phyloP scores from a whole-genome alignment of 1,140 invertebrate species.

The Hycleus phaleratus region DNA sequence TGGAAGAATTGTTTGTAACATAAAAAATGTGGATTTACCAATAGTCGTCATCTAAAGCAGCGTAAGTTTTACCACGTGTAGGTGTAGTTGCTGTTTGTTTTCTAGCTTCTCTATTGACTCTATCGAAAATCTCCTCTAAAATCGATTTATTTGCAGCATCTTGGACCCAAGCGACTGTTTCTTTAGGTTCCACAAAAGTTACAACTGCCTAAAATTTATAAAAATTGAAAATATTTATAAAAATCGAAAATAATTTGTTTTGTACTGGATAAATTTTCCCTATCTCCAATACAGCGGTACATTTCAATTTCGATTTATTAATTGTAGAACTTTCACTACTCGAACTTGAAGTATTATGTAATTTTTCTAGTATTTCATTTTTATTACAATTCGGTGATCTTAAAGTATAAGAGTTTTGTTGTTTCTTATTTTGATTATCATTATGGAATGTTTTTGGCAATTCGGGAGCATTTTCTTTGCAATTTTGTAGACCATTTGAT shows the following conservation, averaged over 20 bases:
- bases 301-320: background rate
- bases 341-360: background rate
- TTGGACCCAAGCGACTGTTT: conserved; percentile 2
- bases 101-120: background rate
- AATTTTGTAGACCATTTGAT: background rate
- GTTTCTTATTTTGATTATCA: background rate
- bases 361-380: background rate
- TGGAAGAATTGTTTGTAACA: too few relatives aligned
- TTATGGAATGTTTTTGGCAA: too few relatives aligned
- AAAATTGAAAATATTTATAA: too few relatives aligned
- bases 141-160: background rate
- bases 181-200: background rate
- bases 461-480: too few relatives aligned
- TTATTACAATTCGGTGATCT: background rate
- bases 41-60: background rate
- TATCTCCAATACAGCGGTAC: background rate
- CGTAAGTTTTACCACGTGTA: background rate
- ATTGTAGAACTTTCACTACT: background rate
- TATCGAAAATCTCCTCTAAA: background rate
- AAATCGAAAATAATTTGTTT: background rate
- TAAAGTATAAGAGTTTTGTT: background rate
- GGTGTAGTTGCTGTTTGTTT: background rate
- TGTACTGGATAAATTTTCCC: background rate
- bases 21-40: background rate
- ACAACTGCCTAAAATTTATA: background rate